Evolutionary conservation across 2,888 invertebrate species (phyloP).

Genomic region (Nymphalis urticae): DNA sequence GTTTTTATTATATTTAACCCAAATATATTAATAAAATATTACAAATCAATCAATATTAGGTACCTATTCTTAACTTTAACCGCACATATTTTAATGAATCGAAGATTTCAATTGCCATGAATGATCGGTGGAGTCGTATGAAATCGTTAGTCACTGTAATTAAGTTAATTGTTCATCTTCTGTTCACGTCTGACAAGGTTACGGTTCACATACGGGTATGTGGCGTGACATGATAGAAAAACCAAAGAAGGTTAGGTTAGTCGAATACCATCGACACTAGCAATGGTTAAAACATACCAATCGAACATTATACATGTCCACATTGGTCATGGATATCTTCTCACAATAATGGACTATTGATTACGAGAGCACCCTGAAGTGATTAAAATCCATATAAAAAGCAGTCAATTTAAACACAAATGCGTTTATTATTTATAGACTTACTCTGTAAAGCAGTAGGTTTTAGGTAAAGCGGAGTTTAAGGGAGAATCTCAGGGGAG

Average conservation of each 20-base stretch:
- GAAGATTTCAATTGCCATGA: background rate
- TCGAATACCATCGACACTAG: conserved; percentile 48
- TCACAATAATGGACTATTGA: conserved; percentile 59
- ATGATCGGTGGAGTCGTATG: background rate
- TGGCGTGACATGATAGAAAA: conserved; percentile 56
- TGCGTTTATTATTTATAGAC: conserved; percentile 10
- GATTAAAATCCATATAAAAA: conserved; percentile 13
- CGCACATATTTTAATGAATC: background rate
- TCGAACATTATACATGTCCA: conserved; percentile 55
- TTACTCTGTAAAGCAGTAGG: conserved; percentile 10
- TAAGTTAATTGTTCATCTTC: conserved; percentile 37
- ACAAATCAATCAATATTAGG: background rate
- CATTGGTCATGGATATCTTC: conserved; percentile 72
- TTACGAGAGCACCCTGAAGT: conserved; percentile 36
- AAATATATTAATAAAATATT: background rate
- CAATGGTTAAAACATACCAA: conserved; percentile 57
- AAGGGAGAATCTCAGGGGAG: conserved; percentile 38
- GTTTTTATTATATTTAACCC: background rate
- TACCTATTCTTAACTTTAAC: background rate
- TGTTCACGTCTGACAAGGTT: conserved; percentile 40
- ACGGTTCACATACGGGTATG: conserved; percentile 44
- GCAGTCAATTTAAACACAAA: background rate
- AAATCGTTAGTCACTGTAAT: conserved; percentile 2
- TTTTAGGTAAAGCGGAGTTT: conserved; percentile 34
- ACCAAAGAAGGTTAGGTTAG: conserved; percentile 70